A percentile compares a stretch with the other conserved stretches of the same genome.
These are phyloP conservation scores for Porites divaricata DNA, from an alignment of 92 coral and sea anemone genomes.

Conservation along the genomic window DNA sequence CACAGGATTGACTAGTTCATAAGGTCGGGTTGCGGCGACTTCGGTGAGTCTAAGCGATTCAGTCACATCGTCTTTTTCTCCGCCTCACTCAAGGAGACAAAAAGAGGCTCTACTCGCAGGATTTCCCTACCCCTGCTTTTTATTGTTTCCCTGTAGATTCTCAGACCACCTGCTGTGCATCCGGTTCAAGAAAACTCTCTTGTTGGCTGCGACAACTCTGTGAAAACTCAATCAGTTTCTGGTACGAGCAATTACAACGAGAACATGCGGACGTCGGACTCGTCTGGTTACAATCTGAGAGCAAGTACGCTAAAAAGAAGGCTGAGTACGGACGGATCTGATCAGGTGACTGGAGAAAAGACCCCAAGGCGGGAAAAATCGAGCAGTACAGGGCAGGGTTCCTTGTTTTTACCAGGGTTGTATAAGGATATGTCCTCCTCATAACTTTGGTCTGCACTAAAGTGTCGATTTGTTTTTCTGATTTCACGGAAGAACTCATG, in stretches of 20 bases:
- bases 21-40: too few relatives aligned
- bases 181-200: neutral
- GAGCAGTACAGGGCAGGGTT: neutral
- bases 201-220: neutral
- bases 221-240: neutral
- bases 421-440: slow-evolving; percentile 20
- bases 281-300: slow-evolving; percentile 50
- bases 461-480: neutral
- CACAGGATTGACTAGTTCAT: too few relatives aligned
- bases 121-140: neutral
- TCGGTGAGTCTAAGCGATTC: too few relatives aligned
- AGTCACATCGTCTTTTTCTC: too few relatives aligned
- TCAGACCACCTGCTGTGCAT: slow-evolving; percentile 27
- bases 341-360: slow-evolving; percentile 20
- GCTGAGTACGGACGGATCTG: slow-evolving; percentile 16
- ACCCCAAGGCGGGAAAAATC: slow-evolving; percentile 19
- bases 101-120: neutral
- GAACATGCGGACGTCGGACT: neutral
- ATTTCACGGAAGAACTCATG: neutral
- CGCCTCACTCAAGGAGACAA: too few relatives aligned
- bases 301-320: slow-evolving; percentile 51
- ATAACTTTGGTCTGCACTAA: neutral
- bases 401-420: slow-evolving; percentile 29
- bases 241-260: neutral
- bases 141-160: neutral